These are phyloP conservation scores for Pyralis farinalis DNA, from an alignment of 2,888 invertebrate genomes.

Conservation along the genomic window DNA sequence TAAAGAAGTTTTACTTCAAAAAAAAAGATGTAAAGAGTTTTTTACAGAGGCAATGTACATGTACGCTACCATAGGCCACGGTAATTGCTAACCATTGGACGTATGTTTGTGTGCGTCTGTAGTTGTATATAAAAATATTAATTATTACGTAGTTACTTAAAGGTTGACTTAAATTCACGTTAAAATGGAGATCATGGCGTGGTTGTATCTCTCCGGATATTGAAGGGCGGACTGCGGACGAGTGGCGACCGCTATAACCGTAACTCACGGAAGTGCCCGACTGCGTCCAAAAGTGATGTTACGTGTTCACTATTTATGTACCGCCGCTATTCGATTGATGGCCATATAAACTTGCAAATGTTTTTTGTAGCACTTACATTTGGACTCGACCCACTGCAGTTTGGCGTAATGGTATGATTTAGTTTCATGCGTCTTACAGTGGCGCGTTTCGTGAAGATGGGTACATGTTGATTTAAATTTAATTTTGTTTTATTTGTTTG, in stretches of 20 bases:
- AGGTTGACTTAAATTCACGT: too few species aligned
- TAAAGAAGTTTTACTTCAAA: too few species aligned
- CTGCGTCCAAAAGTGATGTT: slow-evolving; percentile 49
- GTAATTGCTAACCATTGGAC: too few species aligned
- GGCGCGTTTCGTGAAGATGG: neutral
- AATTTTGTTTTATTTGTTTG: too few species aligned
- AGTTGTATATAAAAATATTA: too few species aligned
- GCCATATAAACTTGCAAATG: slow-evolving; percentile 40
- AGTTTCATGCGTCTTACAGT: slow-evolving; percentile 11
- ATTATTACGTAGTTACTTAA: too few species aligned
- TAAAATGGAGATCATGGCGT: neutral
- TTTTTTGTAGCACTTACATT: slow-evolving; percentile 24
- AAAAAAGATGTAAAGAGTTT: too few species aligned
- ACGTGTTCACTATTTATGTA: slow-evolving; percentile 53
- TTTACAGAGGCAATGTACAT: too few species aligned
- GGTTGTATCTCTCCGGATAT: slow-evolving; percentile 41
- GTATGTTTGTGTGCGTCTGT: too few species aligned
- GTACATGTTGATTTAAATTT: too few species aligned
- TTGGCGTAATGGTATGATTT: slow-evolving; percentile 15
- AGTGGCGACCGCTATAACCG: slow-evolving; percentile 45
- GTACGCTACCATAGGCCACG: too few species aligned
- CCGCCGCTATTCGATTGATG: slow-evolving; percentile 41
- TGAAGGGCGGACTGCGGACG: slow-evolving; percentile 42
- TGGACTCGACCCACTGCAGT: slow-evolving; percentile 12
- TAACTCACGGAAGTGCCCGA: slow-evolving; percentile 47